phyloP scores from a whole-genome alignment of 1,140 invertebrate species.

The Cecropterus lyciades region DNA sequence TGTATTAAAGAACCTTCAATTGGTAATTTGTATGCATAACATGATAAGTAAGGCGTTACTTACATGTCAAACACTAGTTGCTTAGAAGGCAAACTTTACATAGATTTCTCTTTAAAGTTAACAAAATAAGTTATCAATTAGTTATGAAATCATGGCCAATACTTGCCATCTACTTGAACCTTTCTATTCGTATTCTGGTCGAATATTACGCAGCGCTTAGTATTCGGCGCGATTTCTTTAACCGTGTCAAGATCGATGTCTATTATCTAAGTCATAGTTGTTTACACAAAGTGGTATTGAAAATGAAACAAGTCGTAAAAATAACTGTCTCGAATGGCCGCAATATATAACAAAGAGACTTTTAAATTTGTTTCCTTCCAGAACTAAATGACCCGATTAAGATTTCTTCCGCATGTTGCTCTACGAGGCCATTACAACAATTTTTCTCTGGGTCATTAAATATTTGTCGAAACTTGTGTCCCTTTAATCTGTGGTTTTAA shows the following conservation, averaged over 20 bases:
- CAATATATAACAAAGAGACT: constrained; percentile 40
- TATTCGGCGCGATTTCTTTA: constrained; percentile 70
- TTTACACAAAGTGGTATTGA: constrained; percentile 53
- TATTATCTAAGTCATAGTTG: constrained; percentile 69
- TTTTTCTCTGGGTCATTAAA: too few relatives aligned
- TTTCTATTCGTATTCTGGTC: constrained; percentile 67
- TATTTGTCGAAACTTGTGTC: too few relatives aligned
- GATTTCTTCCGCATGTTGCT: constrained; percentile 44
- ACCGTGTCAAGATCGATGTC: constrained; percentile 77
- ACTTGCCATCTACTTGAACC: constrained; percentile 35
- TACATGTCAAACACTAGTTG: background rate
- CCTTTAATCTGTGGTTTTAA: too few relatives aligned
- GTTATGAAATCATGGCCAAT: constrained; percentile 1
- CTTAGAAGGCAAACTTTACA: background rate
- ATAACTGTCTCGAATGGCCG: constrained; percentile 41
- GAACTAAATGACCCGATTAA: constrained; percentile 38
- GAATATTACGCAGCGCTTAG: constrained; percentile 62
- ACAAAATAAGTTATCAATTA: background rate
- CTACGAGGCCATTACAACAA: too few relatives aligned
- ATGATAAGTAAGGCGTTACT: constrained; percentile 16
- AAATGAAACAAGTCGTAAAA: constrained; percentile 58
- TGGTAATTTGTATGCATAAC: constrained; percentile 23
- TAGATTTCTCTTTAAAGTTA: background rate
- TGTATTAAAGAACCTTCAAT: constrained; percentile 26
- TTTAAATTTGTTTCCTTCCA: constrained; percentile 47